phyloP scores from a whole-genome alignment of 2,797 vertebrate genomes.

The Aldrovandia affinis region DNA sequence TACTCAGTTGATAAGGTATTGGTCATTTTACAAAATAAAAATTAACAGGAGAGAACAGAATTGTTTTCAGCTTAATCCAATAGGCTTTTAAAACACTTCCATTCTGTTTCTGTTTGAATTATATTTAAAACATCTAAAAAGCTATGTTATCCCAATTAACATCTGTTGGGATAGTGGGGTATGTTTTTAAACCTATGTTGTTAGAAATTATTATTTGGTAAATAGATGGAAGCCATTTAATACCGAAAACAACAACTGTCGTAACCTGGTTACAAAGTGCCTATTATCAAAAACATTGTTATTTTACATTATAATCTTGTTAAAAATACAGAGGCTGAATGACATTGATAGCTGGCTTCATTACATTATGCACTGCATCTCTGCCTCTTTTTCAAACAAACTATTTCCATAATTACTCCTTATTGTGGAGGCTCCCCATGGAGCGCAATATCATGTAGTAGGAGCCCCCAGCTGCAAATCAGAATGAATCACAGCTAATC shows the following conservation, averaged over 20 bases:
- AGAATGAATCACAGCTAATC: neutral
- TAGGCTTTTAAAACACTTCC: too few relatives aligned
- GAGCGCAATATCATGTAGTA: slow-evolving; percentile 99
- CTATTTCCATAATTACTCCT: slow-evolving; percentile 66
- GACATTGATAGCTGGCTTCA: neutral
- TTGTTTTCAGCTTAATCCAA: too few relatives aligned
- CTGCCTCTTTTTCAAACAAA: slow-evolving; percentile 57
- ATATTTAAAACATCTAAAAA: too few relatives aligned
- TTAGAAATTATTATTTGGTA: too few relatives aligned
- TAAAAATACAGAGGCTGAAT: neutral
- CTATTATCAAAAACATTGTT: neutral
- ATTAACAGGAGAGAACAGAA: too few relatives aligned
- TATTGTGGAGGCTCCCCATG: slow-evolving; percentile 73
- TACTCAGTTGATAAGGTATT: too few relatives aligned
- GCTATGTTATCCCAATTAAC: too few relatives aligned
- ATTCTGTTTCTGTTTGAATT: too few relatives aligned
- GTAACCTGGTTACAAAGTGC: neutral
- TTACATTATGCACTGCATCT: slow-evolving; percentile 49
- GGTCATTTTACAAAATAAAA: too few relatives aligned
- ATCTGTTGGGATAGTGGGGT: too few relatives aligned
- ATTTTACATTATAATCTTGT: neutral
- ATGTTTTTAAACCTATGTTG: too few relatives aligned
- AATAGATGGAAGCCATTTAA: neutral
- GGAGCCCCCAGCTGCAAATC: slow-evolving; percentile 85
- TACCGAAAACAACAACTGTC: neutral